Evolutionary conservation across 2,797 vertebrate genomes (phyloP).

Genomic region (Urophycis tenuis): DNA sequence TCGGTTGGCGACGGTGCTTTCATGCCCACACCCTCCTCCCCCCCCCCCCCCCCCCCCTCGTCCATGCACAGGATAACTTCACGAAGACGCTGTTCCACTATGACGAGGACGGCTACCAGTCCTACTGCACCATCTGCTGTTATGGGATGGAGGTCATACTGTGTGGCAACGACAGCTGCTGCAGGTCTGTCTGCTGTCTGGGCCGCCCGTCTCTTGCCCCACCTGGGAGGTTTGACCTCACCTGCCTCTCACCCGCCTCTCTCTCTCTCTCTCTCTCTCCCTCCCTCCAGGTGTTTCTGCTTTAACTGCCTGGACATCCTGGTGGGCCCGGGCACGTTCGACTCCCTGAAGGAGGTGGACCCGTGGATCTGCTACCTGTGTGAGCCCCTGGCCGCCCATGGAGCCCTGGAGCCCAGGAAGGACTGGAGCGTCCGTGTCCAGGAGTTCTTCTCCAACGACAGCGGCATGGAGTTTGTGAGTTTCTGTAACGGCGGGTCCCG

Average conservation of each 20-base stretch:
- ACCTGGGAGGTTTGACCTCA: no score
- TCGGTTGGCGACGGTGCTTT: no score
- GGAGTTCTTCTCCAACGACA: constrained; percentile 86
- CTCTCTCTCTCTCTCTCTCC: no score
- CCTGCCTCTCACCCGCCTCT: no score
- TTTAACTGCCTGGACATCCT: constrained; percentile 88
- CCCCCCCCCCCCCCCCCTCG: no score
- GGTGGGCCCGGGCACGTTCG: constrained; percentile 75
- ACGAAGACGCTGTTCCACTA: constrained; percentile 67
- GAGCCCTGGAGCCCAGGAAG: constrained; percentile 74
- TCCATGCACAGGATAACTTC: constrained; percentile 61
- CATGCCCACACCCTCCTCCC: not conserved
- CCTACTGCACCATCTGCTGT: constrained; percentile 76
- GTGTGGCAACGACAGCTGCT: constrained; percentile 70
- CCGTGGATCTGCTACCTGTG: constrained; percentile 95
- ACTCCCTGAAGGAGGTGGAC: constrained; percentile 76
- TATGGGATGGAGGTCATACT: constrained; percentile 70
- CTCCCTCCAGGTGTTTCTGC: constrained; percentile 81
- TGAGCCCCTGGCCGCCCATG: constrained; percentile 67
- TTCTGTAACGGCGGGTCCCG: no score
- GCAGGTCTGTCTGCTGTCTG: constrained; percentile 51
- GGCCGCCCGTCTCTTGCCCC: no score
- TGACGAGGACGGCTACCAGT: constrained; percentile 75
- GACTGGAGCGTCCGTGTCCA: constrained; percentile 86
- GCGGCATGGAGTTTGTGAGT: constrained; percentile 84